phyloP scores from a whole-genome alignment of 2,797 vertebrate species.

The Rhinichthys osculus region DNA sequence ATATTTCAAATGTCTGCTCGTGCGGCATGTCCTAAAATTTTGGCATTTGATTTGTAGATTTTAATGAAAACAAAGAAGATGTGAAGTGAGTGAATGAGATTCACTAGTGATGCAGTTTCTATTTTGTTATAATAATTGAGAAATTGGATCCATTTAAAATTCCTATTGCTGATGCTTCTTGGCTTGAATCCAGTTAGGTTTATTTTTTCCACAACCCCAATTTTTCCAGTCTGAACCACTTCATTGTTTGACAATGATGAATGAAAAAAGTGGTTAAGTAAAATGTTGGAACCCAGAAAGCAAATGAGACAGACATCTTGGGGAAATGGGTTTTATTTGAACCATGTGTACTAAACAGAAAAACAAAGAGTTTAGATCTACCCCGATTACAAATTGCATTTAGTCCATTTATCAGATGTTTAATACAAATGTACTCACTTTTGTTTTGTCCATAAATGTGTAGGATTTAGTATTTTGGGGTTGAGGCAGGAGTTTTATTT shows the following conservation, averaged over 20 bases:
- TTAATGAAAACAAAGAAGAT: neutral
- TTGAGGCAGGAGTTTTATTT: neutral
- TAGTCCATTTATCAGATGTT: neutral
- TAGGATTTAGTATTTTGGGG: neutral
- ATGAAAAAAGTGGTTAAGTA: neutral
- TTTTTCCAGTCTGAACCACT: neutral
- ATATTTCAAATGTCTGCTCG: neutral
- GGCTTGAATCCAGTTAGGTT: neutral
- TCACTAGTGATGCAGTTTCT: neutral
- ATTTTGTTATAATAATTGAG: neutral
- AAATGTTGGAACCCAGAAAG: neutral
- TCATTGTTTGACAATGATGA: neutral
- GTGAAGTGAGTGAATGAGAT: neutral
- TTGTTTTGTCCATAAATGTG: neutral
- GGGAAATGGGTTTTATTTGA: neutral
- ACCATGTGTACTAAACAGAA: neutral
- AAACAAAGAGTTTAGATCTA: neutral
- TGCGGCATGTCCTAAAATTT: neutral
- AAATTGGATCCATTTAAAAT: neutral
- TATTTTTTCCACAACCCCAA: neutral
- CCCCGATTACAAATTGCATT: neutral
- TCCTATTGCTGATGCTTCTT: neutral
- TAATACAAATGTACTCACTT: neutral
- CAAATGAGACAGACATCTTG: neutral
- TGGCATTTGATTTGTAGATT: neutral